A percentile compares a stretch with the other conserved stretches of the same genome.
These are phyloP conservation scores for Dasysyrphus tricinctus DNA, from an alignment of 2,888 invertebrate genomes.

Conservation along the genomic window DNA sequence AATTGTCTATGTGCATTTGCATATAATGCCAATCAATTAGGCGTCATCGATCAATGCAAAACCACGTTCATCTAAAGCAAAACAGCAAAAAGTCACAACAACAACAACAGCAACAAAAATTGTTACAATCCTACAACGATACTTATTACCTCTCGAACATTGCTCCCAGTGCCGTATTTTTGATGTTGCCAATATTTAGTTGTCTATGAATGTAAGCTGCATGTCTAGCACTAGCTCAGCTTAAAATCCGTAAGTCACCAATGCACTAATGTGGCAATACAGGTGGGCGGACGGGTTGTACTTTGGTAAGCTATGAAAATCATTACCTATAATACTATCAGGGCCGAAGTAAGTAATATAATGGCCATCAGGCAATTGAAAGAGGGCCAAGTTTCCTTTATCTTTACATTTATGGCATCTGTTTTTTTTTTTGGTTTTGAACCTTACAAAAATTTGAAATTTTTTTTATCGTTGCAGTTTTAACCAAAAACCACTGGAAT, in stretches of 20 bases:
- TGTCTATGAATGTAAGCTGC: conserved; percentile 61
- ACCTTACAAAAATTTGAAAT: too few species aligned
- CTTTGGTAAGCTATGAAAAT: conserved; percentile 1
- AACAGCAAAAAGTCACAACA: conserved; percentile 7
- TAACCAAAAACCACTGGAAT: too few species aligned
- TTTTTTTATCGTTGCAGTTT: too few species aligned
- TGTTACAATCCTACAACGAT: conserved; percentile 33
- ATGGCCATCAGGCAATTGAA: background rate
- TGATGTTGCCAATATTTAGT: conserved; percentile 60
- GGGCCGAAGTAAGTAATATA: background rate
- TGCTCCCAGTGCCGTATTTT: conserved; percentile 54
- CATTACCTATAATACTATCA: background rate
- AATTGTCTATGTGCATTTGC: conserved; percentile 71
- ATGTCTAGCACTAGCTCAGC: conserved; percentile 43
- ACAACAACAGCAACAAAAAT: conserved; percentile 36
- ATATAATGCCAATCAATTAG: conserved; percentile 74
- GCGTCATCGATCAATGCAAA: conserved; percentile 70
- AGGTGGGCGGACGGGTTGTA: conserved; percentile 65
- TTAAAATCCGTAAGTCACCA: conserved; percentile 69
- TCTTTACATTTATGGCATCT: too few species aligned
- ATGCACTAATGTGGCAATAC: conserved; percentile 41
- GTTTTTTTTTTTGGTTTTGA: too few species aligned
- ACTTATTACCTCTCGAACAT: conserved; percentile 52
- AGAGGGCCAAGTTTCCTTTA: background rate
- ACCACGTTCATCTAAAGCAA: conserved; percentile 41